These are phyloP conservation scores for Arbacia lixula DNA, from an alignment of 53 echinoderm and acorn worm species.

Conservation along the genomic window DNA sequence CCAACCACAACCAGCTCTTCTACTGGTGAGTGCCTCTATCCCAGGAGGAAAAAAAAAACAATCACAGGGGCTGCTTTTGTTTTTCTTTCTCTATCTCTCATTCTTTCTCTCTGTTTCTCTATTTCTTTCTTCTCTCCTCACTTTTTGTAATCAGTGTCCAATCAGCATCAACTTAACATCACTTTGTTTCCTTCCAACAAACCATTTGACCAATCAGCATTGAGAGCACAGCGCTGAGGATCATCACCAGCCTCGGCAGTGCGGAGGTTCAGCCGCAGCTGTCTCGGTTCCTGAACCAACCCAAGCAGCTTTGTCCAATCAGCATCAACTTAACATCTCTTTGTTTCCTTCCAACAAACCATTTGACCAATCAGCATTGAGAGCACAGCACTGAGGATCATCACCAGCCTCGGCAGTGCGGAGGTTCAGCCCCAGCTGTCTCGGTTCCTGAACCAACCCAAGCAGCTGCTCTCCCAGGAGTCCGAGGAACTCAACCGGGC, in stretches of 20 bases:
- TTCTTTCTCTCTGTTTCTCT: no score
- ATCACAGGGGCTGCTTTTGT: no score
- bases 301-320: slow-evolving; percentile 85
- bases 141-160: no score
- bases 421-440: slow-evolving; percentile 98
- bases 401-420: slow-evolving; percentile 89
- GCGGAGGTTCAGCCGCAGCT: slow-evolving; percentile 96
- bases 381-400: slow-evolving; percentile 92
- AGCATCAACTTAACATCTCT: no score
- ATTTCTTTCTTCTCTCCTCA: no score
- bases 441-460: slow-evolving; percentile 85
- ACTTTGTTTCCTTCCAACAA: no score
- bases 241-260: slow-evolving; percentile 93
- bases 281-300: slow-evolving; percentile 85
- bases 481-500: slow-evolving; percentile 97
- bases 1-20: slow-evolving; percentile 90
- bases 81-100: no score
- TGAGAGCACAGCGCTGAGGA: slow-evolving; percentile 92
- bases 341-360: no score
- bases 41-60: background rate
- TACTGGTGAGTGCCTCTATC: slow-evolving; percentile 89
- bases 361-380: slow-evolving; percentile 96
- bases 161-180: no score
- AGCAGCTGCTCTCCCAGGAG: slow-evolving; percentile 82
- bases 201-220: no score